A percentile compares a stretch with the other conserved stretches of the same genome.
These are phyloP conservation scores for Pseudococcus viburni DNA, from an alignment of 2,888 invertebrate species.

Conservation along the genomic window DNA sequence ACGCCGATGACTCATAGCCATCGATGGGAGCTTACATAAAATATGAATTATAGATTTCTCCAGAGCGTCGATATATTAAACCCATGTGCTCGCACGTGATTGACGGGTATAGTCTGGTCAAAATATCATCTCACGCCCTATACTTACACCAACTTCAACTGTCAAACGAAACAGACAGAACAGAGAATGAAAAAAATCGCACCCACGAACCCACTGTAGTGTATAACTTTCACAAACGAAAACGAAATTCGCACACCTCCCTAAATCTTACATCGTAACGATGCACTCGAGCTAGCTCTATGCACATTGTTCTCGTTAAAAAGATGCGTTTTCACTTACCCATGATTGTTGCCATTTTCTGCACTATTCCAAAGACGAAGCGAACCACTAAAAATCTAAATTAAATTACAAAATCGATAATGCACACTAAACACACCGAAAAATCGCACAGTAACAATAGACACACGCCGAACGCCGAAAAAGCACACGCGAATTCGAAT, in stretches of 20 bases:
- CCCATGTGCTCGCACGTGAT: slow-evolving; percentile 53
- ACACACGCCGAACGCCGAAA: neutral
- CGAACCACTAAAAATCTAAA: slow-evolving; percentile 40
- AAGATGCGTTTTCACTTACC: slow-evolving; percentile 12
- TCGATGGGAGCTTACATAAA: neutral
- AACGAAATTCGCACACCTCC: slow-evolving; percentile 36
- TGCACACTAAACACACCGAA: slow-evolving; percentile 44
- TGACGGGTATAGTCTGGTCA: slow-evolving; percentile 49
- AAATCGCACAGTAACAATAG: slow-evolving; percentile 20
- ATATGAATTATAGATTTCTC: slow-evolving; percentile 48
- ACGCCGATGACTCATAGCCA: slow-evolving; percentile 22
- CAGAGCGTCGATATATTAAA: neutral
- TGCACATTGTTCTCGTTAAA: neutral
- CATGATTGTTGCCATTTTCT: neutral
- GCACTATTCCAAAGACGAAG: neutral
- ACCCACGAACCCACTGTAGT: neutral
- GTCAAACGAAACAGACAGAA: neutral
- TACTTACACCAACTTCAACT: neutral
- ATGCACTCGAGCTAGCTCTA: neutral
- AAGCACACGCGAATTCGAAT: neutral
- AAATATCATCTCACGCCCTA: slow-evolving; percentile 4
- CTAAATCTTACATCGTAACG: neutral
- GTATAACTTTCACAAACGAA: slow-evolving; percentile 20
- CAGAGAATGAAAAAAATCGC: neutral
- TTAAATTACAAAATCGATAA: slow-evolving; percentile 51